These are phyloP conservation scores for Neotragus moschatus DNA, from an alignment of 2,113 vertebrate species.

Conservation along the genomic window DNA sequence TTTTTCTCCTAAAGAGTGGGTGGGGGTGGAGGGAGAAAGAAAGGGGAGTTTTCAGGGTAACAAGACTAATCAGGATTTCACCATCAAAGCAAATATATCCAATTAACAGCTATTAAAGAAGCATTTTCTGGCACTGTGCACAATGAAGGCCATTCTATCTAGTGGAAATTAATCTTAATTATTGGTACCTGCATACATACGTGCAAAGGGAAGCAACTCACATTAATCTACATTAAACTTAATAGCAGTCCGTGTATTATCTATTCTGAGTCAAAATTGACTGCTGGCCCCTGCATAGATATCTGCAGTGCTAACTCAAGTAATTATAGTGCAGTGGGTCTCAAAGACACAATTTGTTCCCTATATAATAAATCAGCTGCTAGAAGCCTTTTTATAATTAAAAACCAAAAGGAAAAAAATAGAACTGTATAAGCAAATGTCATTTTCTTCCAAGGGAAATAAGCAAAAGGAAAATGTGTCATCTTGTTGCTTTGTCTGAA, in stretches of 20 bases:
- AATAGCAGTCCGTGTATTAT: constrained; percentile 80
- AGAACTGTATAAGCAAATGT: constrained; percentile 72
- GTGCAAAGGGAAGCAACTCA: constrained; percentile 84
- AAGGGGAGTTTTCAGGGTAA: constrained; percentile 74
- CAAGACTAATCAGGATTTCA: constrained; percentile 85
- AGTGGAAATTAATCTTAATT: constrained; percentile 94
- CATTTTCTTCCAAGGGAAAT: constrained; percentile 69
- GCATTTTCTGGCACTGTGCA: constrained; percentile 85
- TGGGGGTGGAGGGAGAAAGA: constrained; percentile 11
- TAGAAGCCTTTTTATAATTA: constrained; percentile 71
- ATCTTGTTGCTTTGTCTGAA: constrained; percentile 71
- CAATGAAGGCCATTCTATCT: constrained; percentile 85
- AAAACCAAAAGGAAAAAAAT: constrained; percentile 63
- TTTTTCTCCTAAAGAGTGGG: constrained; percentile 68
- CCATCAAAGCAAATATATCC: constrained; percentile 84
- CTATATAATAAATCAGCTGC: constrained; percentile 67
- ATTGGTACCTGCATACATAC: constrained; percentile 86
- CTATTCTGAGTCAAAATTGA: constrained; percentile 87
- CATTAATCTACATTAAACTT: constrained; percentile 94
- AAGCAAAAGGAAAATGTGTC: constrained; percentile 51
- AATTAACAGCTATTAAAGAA: constrained; percentile 88
- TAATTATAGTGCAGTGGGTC: constrained; percentile 68
- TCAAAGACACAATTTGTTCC: constrained; percentile 79
- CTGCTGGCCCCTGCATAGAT: constrained; percentile 78
- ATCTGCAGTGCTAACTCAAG: constrained; percentile 73